Evolutionary conservation across 2,113 vertebrate species (phyloP).

Genomic region (Cinclus mexicanus): DNA sequence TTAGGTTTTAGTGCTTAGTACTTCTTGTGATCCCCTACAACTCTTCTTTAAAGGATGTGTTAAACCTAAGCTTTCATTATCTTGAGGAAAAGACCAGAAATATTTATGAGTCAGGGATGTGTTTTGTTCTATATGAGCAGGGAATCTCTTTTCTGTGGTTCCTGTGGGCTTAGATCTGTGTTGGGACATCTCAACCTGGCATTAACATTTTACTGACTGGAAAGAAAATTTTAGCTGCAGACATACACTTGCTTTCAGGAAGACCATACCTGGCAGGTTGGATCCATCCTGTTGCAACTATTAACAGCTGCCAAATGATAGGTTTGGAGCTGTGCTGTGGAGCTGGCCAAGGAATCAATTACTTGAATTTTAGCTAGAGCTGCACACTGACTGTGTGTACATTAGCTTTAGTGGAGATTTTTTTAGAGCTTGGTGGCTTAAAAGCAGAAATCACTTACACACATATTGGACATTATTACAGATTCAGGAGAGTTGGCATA

Average conservation of each 20-base stretch:
- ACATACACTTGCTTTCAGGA: not conserved
- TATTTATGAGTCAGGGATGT: not conserved
- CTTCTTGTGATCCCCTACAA: not conserved
- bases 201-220: not conserved
- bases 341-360: slow-evolving; percentile 45
- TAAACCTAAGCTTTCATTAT: not conserved
- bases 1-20: not conserved
- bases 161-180: not conserved
- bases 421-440: slow-evolving; percentile 51
- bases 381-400: slow-evolving; percentile 6
- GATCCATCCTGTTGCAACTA: not conserved
- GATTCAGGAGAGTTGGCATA: slow-evolving; percentile 47
- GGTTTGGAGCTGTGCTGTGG: not conserved
- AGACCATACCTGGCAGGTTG: not conserved
- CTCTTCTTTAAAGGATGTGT: not conserved
- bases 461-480: slow-evolving; percentile 54
- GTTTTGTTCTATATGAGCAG: not conserved
- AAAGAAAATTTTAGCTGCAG: not conserved
- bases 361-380: slow-evolving; percentile 35
- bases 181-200: not conserved
- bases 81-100: not conserved
- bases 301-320: slow-evolving; percentile 25
- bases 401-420: slow-evolving; percentile 47
- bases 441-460: slow-evolving; percentile 58
- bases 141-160: not conserved